Evolutionary conservation across 1,140 invertebrate species (phyloP).

Genomic region (Leptinotarsa defecta): DNA sequence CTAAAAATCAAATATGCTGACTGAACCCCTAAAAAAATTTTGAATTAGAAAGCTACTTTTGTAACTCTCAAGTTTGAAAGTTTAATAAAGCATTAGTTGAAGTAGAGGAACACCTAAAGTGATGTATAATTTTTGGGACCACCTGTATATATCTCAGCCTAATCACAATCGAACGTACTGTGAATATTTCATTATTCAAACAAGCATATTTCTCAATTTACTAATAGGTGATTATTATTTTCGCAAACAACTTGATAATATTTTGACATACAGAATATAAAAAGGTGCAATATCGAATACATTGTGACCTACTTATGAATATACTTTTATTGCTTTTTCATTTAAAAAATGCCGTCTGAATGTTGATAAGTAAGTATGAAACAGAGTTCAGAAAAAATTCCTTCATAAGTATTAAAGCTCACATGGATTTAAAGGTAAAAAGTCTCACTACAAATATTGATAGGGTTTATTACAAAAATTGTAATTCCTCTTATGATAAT

Average conservation of each 20-base stretch:
- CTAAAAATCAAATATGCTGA: no score
- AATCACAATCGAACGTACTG: no score
- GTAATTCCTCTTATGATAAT: neutral
- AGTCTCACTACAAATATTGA: neutral
- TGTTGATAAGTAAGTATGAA: neutral
- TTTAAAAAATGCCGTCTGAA: neutral
- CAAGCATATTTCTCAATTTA: no score
- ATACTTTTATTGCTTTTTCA: neutral
- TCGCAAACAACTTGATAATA: neutral
- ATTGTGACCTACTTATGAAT: conserved; percentile 6
- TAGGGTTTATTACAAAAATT: neutral
- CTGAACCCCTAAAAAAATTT: no score
- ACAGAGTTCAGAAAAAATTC: neutral
- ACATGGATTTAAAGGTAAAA: neutral
- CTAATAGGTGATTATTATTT: neutral
- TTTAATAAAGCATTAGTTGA: no score
- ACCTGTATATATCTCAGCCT: no score
- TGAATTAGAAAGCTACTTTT: no score
- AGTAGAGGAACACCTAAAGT: no score
- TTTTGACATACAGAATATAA: conserved; percentile 31
- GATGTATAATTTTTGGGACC: no score
- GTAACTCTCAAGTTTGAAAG: no score
- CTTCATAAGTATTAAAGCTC: neutral
- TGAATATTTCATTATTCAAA: no score
- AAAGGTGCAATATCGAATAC: conserved; percentile 23